These are phyloP conservation scores for Muntiacus reevesi DNA, from an alignment of 2,113 vertebrate genomes.

Conservation along the genomic window DNA sequence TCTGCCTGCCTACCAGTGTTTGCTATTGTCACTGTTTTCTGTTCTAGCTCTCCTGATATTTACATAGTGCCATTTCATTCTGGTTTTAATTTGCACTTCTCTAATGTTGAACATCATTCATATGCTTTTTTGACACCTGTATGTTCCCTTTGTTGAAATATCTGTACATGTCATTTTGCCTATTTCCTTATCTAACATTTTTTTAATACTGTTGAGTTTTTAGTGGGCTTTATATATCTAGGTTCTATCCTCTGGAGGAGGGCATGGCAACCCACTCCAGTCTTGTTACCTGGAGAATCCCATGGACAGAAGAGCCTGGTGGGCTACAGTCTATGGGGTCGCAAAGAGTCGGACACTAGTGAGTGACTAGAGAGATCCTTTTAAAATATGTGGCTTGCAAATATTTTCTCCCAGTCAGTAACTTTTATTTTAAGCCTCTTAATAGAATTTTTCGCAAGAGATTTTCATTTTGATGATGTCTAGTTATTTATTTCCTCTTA, in stretches of 20 bases:
- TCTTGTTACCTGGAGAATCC: background rate
- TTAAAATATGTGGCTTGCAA: background rate
- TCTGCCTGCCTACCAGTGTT: background rate
- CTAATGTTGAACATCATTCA: background rate
- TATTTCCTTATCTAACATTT: background rate
- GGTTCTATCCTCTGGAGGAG: background rate
- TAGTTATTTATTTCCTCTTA: background rate
- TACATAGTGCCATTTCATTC: background rate
- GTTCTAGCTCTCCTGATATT: background rate
- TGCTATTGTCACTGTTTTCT: background rate
- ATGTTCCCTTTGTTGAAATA: background rate
- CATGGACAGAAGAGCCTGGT: background rate
- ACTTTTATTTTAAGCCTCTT: background rate
- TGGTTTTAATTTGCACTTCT: background rate
- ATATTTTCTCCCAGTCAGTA: background rate
- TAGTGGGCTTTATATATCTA: background rate
- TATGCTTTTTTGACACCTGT: background rate
- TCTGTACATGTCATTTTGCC: background rate
- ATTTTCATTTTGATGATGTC: background rate
- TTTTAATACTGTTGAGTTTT: background rate
- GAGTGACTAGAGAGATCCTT: background rate
- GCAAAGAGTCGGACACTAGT: background rate
- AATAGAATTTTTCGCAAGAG: background rate
- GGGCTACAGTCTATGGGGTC: background rate
- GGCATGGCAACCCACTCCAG: background rate